Conservation (phyloP, 2,113 vertebrate species). For the Odocoileus hemionus region DNA sequence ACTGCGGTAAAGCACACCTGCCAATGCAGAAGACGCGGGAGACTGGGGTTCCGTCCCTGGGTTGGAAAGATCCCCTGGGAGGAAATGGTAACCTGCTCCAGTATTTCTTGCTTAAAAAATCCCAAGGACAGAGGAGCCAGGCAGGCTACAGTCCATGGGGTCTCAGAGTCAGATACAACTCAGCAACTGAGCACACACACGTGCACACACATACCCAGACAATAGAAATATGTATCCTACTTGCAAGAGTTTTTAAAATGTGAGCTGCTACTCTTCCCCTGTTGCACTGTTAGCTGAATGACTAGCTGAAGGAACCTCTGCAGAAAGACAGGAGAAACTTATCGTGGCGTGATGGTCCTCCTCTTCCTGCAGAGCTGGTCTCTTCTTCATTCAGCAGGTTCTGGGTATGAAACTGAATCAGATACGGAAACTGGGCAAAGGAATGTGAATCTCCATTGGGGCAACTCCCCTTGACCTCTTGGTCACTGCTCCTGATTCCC, state of each 20-base stretch:
- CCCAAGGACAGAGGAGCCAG: not conserved
- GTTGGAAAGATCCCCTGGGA: not conserved
- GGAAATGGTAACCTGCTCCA: not conserved
- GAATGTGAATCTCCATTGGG: not conserved
- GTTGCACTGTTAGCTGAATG: not conserved
- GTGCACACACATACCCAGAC: not conserved
- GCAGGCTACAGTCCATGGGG: not conserved
- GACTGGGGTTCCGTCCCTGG: not conserved
- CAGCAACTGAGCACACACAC: not conserved
- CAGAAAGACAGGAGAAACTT: not conserved
- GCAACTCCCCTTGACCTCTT: not conserved
- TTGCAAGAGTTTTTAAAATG: not conserved
- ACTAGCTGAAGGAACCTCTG: not conserved
- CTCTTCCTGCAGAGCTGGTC: not conserved
- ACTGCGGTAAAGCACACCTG: not conserved
- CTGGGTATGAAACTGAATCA: not conserved
- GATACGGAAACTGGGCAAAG: not conserved
- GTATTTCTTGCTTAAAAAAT: not conserved
- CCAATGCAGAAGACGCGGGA: rapidly evolving
- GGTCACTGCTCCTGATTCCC: too few relatives aligned
- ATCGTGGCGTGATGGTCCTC: rapidly evolving
- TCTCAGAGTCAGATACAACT: not conserved
- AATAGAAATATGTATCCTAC: rapidly evolving
- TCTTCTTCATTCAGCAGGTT: not conserved
- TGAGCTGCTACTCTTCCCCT: not conserved